Conservation (phyloP, 2,888 invertebrate species). For the Tetranychus piercei region DNA sequence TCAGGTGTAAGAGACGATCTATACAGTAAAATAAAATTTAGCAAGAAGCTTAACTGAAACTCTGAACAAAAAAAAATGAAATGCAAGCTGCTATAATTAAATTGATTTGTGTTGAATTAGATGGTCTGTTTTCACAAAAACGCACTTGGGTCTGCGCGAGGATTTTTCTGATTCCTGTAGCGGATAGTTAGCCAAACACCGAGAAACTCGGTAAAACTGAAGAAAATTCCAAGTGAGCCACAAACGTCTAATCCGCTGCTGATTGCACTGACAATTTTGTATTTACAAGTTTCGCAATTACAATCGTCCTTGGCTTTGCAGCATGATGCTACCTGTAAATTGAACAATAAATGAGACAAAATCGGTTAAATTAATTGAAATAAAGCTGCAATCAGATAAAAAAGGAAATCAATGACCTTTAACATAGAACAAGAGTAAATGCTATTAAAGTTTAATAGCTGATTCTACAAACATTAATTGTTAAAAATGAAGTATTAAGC, state of each 20-base stretch:
- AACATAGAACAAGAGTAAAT: too few species aligned
- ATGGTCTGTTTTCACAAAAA: slow-evolving; percentile 49
- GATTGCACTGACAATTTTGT: slow-evolving; percentile 52
- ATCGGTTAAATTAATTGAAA: neutral
- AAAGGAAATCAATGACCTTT: too few species aligned
- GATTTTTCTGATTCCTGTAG: slow-evolving; percentile 96
- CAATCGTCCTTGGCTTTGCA: slow-evolving; percentile 29
- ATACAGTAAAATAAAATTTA: neutral
- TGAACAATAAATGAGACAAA: neutral
- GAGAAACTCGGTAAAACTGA: slow-evolving; percentile 94
- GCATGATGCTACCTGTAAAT: slow-evolving; percentile 29
- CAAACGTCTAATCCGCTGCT: slow-evolving; percentile 70
- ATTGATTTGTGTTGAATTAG: neutral
- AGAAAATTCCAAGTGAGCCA: slow-evolving; percentile 82
- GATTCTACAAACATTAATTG: too few species aligned
- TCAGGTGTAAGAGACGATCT: neutral
- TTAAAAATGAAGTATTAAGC: too few species aligned
- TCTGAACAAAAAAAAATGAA: too few species aligned
- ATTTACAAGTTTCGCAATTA: slow-evolving; percentile 27
- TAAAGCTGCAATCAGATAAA: too few species aligned
- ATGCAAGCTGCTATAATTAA: neutral
- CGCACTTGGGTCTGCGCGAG: slow-evolving; percentile 85
- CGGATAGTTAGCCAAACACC: slow-evolving; percentile 90
- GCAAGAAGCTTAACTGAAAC: neutral
- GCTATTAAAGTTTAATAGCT: too few species aligned